Base-by-base conservation (phyloP, 2,888 invertebrate genomes). In the Clunio marinus region DNA sequence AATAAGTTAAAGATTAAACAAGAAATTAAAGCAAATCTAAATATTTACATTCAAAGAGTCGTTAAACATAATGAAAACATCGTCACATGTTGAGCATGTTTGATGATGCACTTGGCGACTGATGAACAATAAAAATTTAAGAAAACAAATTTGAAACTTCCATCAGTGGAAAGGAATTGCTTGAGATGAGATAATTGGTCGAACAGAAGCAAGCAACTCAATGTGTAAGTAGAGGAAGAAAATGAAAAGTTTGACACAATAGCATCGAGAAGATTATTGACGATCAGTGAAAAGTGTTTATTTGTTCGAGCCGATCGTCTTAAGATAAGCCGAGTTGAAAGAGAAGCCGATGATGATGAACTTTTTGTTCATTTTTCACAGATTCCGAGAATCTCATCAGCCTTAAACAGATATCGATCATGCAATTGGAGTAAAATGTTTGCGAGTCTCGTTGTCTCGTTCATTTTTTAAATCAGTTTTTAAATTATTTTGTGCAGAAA, bases 261-360 rank as follows among this genome's bases (percentile, higher is more conserved):
- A n/a, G 17, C n/a, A 63, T 41, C 45, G 25, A 24, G 25, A 24
- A 37, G n/a, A 59, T 25, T 35, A 20, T 5, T 37, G 37, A n/a
- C 15, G n/a, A n/a, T 10, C n/a, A n/a, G n/a, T n/a, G n/a, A 60
- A 37, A 63, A 63, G 63, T 63, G 63, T 63, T 63, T 63, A 63
- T 63, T 62, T 63, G 63, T 63, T 63, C 63, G 28, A 46, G 63
- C 63, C 27, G 63, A 63, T 63, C 25, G 63, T 63, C 24, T 63
- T 46, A 46, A 28, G 25, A 46, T 28, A 25, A 46, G 22, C 45
- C n/a, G n/a, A n/a, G 4, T 17, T 51, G 28, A 45, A 46, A 13
- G 28, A 45, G 46, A 63, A 46, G 63, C 45, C 63, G 63, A 46
- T 57, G 51, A 20, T 17, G 51, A 20, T 51, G 5, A 10, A 51